These are phyloP conservation scores for Hypolimnas misippus DNA, from an alignment of 2,888 invertebrate species.

Conservation along the genomic window DNA sequence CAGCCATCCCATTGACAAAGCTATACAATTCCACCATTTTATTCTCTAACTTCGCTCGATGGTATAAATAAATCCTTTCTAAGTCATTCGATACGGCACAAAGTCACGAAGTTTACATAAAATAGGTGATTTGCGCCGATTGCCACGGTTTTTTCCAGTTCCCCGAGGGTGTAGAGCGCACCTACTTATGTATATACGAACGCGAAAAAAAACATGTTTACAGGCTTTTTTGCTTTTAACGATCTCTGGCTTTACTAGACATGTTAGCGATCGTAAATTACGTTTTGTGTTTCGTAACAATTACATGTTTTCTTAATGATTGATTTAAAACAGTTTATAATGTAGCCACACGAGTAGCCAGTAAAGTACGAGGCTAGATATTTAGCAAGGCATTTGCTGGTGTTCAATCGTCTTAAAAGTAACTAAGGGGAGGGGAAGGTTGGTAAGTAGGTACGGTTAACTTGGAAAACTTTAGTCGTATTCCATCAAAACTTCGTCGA, in stretches of 20 bases:
- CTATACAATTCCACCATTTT: constrained; percentile 52
- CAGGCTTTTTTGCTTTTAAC: constrained; percentile 64
- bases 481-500: constrained; percentile 13
- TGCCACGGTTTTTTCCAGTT: constrained; percentile 69
- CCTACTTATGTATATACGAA: constrained; percentile 64
- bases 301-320: constrained; percentile 55
- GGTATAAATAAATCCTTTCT: constrained; percentile 80
- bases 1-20: constrained; percentile 66
- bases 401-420: constrained; percentile 1
- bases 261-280: constrained; percentile 65
- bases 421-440: background rate
- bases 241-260: constrained; percentile 52
- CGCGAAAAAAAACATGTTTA: constrained; percentile 77
- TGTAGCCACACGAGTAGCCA: constrained; percentile 33
- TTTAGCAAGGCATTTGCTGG: background rate
- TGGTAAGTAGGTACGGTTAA: constrained; percentile 3
- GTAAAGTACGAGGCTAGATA: background rate
- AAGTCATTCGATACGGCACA: constrained; percentile 81
- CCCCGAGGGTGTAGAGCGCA: constrained; percentile 59
- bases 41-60: constrained; percentile 54
- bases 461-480: constrained; percentile 13
- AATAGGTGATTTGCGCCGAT: constrained; percentile 80
- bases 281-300: constrained; percentile 68
- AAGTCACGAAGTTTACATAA: constrained; percentile 84
- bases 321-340: constrained; percentile 55